phyloP scores from a whole-genome alignment of 2,888 invertebrate genomes.

The Eilema depressum region DNA sequence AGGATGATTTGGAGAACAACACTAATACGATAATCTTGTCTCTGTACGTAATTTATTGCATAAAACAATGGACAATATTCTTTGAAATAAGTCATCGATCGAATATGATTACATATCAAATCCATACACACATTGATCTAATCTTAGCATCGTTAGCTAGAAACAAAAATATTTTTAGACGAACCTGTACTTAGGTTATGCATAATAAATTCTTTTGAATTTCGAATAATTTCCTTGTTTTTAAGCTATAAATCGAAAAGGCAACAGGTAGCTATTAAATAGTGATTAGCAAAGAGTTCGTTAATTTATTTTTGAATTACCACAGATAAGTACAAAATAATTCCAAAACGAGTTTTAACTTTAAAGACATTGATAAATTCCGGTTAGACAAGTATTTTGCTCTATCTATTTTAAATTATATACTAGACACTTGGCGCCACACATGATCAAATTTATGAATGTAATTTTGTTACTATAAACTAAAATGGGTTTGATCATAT shows the following conservation, averaged over 20 bases:
- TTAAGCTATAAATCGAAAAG: constrained; percentile 17
- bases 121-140: not conserved
- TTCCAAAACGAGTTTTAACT: constrained; percentile 36
- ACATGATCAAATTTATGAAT: constrained; percentile 27
- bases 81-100: not conserved
- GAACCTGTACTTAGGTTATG: too few species aligned
- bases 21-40: constrained; percentile 45
- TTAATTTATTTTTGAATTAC: constrained; percentile 55
- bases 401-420: constrained; percentile 18
- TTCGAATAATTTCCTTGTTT: not conserved
- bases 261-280: constrained; percentile 44
- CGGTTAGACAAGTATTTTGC: constrained; percentile 33
- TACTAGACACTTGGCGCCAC: constrained; percentile 23
- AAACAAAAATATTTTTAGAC: not conserved
- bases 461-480: constrained; percentile 18
- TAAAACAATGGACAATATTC: not conserved
- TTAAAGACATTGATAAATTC: constrained; percentile 35
- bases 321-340: constrained; percentile 36
- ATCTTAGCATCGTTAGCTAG: not conserved
- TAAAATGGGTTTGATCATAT: constrained; percentile 11
- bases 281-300: constrained; percentile 56
- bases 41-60: constrained; percentile 35
- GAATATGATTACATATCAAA: not conserved
- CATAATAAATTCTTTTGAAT: too few species aligned
- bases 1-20: constrained; percentile 40